These are phyloP conservation scores for Entelurus aequoreus DNA, from an alignment of 2,113 vertebrate species.

Conservation along the genomic window DNA sequence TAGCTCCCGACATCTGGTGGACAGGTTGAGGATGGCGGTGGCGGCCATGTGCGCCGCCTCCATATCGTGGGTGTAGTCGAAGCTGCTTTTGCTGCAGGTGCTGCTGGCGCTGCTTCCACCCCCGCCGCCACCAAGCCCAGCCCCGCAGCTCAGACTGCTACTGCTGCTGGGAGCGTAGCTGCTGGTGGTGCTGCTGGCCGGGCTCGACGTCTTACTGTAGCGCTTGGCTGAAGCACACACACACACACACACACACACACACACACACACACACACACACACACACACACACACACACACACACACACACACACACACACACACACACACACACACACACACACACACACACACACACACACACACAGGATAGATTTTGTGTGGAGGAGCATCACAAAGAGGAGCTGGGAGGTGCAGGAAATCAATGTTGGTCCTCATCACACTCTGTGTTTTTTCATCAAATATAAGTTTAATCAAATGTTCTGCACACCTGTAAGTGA, in stretches of 20 bases:
- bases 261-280: no score
- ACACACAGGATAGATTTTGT: background rate
- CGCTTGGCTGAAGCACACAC: slow-evolving; percentile 78
- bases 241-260: no score
- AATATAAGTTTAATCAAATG: no score
- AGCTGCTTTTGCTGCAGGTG: slow-evolving; percentile 99
- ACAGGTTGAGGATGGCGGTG: slow-evolving; percentile 97
- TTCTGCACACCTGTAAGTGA: no score
- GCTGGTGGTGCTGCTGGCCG: slow-evolving; percentile 93
- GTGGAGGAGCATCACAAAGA: background rate
- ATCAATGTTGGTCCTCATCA: background rate
- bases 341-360: no score
- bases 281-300: no score
- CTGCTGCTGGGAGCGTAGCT: slow-evolving; percentile 98
- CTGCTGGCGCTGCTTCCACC: slow-evolving; percentile 91
- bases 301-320: no score
- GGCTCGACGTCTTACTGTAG: slow-evolving; percentile 93
- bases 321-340: no score
- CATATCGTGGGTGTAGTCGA: slow-evolving; percentile 98
- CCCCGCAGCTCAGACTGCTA: slow-evolving; percentile 80
- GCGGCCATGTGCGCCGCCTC: slow-evolving; percentile 99
- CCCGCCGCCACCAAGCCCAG: slow-evolving; percentile 39
- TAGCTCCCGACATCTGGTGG: slow-evolving; percentile 95
- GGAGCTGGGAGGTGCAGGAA: background rate
- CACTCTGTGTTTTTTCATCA: background rate